Evolutionary conservation across 2,113 vertebrate species (phyloP).

Genomic region (Chamaea fasciata): DNA sequence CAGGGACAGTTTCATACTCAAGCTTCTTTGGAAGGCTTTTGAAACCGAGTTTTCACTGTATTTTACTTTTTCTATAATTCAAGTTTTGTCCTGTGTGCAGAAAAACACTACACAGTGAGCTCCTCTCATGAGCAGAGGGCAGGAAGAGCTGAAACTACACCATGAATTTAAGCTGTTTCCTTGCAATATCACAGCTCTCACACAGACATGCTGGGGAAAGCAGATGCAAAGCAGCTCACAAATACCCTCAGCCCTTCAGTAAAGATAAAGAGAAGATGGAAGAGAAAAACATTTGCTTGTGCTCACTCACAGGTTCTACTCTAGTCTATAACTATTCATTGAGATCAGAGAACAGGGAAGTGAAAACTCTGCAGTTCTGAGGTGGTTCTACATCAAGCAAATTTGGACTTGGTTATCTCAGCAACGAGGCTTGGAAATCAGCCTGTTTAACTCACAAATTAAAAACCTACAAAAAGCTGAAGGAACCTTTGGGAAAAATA

Average conservation of each 20-base stretch:
- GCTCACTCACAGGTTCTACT: background rate
- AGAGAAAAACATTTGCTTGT: background rate
- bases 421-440: background rate
- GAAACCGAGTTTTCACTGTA: background rate
- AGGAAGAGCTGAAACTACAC: background rate
- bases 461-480: background rate
- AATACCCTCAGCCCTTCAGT: background rate
- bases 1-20: background rate
- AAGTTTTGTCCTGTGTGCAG: background rate
- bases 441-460: background rate
- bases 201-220: background rate
- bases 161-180: background rate
- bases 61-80: background rate
- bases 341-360: background rate
- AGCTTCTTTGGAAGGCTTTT: background rate
- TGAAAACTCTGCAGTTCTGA: background rate
- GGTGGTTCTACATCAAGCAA: background rate
- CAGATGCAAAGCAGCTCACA: constrained; percentile 15
- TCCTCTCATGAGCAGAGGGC: background rate
- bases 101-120: background rate
- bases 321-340: background rate
- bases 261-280: background rate
- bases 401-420: background rate
- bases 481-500: background rate
- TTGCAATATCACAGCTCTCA: background rate